Percentiles rank a stretch among this genome's conserved stretches.
phyloP scores from a whole-genome alignment of 2,888 invertebrate species.

The Caenorhabditis wallacei region DNA sequence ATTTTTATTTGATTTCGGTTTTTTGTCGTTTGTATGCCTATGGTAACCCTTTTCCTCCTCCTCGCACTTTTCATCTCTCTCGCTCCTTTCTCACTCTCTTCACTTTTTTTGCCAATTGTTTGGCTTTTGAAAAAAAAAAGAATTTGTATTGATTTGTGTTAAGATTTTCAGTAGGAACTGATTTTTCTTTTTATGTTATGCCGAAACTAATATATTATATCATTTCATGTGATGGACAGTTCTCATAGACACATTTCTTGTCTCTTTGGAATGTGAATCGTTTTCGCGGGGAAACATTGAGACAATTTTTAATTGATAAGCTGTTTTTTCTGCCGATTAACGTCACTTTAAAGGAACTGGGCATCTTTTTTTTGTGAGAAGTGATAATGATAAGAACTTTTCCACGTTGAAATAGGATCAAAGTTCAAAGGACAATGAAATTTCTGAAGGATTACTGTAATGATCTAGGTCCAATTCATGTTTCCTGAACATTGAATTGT shows the following conservation, averaged over 20 bases:
- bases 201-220: not conserved
- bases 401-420: not conserved
- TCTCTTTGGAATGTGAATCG: not conserved
- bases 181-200: not conserved
- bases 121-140: slow-evolving; percentile 9
- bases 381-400: slow-evolving; percentile 11
- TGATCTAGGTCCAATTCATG: not conserved
- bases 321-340: slow-evolving; percentile 8
- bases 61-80: slow-evolving; percentile 17
- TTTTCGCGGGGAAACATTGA: not conserved
- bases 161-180: slow-evolving; percentile 20
- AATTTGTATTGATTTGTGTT: slow-evolving; percentile 30
- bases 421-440: not conserved
- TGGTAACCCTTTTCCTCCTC: not conserved
- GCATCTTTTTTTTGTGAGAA: not conserved
- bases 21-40: slow-evolving; percentile 30
- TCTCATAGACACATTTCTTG: slow-evolving; percentile 2
- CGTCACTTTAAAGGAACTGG: slow-evolving; percentile 5
- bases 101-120: slow-evolving; percentile 31
- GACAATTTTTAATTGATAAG: not conserved
- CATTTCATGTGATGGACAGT: not conserved
- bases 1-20: slow-evolving; percentile 56
- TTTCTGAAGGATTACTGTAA: not conserved
- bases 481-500: not conserved
- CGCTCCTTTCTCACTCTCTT: slow-evolving; percentile 27